These are phyloP conservation scores for Sander lucioperca DNA, from an alignment of 2,113 vertebrate genomes.

Conservation along the genomic window DNA sequence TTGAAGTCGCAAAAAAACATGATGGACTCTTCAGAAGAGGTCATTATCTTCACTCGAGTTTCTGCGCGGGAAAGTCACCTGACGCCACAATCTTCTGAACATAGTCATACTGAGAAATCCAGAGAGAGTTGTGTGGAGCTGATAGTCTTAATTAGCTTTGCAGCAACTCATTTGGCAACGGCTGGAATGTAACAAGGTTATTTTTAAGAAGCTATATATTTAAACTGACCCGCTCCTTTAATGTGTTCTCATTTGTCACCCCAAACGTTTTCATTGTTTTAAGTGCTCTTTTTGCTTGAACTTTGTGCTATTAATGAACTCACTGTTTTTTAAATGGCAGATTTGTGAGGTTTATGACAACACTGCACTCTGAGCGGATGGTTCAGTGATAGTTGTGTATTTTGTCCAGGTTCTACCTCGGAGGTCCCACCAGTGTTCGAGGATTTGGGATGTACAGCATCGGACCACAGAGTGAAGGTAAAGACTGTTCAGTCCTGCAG, in stretches of 20 bases:
- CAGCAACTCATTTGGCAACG: too few relatives aligned
- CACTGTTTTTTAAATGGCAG: not conserved
- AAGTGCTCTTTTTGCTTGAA: not conserved
- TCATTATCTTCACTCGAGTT: too few relatives aligned
- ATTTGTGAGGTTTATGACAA: not conserved
- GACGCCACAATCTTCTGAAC: too few relatives aligned
- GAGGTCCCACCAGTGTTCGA: conserved; percentile 95
- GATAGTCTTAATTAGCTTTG: too few relatives aligned
- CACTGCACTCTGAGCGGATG: not conserved
- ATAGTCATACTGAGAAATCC: too few relatives aligned
- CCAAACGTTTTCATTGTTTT: not conserved
- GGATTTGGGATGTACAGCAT: conserved; percentile 99
- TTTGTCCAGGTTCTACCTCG: conserved; percentile 92
- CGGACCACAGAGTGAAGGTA: conserved; percentile 97
- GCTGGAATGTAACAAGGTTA: not conserved
- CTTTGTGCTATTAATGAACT: not conserved
- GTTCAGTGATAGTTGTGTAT: not conserved
- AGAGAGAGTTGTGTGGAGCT: too few relatives aligned
- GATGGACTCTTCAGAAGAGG: too few relatives aligned
- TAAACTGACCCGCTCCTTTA: not conserved
- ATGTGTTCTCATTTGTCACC: not conserved
- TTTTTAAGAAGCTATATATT: not conserved
- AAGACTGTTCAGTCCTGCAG: not conserved
- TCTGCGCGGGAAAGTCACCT: too few relatives aligned
- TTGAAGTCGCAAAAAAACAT: too few relatives aligned